phyloP scores from a whole-genome alignment of 2,888 invertebrate genomes.

The Lapara coniferarum region DNA sequence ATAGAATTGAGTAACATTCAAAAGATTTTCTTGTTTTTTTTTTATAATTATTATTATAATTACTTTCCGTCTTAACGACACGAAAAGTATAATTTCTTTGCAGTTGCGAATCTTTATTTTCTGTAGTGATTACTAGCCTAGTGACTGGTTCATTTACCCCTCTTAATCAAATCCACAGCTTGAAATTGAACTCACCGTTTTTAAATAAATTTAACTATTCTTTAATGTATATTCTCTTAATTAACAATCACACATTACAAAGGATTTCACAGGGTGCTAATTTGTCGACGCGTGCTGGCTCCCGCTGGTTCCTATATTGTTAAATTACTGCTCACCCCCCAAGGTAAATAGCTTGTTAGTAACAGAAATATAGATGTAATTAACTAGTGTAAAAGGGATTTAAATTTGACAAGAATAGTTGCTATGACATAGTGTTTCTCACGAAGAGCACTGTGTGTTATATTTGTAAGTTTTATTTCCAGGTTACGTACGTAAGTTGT shows the following conservation, averaged over 20 bases:
- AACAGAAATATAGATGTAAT: constrained; percentile 27
- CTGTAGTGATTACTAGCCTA: too few species aligned
- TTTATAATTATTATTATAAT: background rate
- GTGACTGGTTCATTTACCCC: too few species aligned
- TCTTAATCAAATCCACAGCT: background rate
- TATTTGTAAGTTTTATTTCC: too few species aligned
- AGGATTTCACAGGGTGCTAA: constrained; percentile 26
- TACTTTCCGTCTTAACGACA: too few species aligned
- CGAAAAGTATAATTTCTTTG: too few species aligned
- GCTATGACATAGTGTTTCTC: too few species aligned
- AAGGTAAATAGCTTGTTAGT: constrained; percentile 31
- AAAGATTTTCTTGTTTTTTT: too few species aligned
- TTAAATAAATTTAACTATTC: background rate
- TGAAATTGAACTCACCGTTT: background rate
- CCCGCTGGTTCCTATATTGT: constrained; percentile 38
- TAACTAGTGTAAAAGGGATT: background rate
- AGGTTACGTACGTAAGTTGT: too few species aligned
- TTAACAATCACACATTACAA: constrained; percentile 22
- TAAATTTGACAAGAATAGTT: background rate
- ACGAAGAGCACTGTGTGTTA: too few species aligned
- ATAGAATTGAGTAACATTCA: background rate
- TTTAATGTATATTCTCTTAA: constrained; percentile 6
- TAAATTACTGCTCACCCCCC: constrained; percentile 34
- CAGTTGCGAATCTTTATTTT: too few species aligned
- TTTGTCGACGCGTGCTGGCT: constrained; percentile 33